Base-by-base conservation (phyloP, 2,888 invertebrate species). In the Griposia aprilina region DNA sequence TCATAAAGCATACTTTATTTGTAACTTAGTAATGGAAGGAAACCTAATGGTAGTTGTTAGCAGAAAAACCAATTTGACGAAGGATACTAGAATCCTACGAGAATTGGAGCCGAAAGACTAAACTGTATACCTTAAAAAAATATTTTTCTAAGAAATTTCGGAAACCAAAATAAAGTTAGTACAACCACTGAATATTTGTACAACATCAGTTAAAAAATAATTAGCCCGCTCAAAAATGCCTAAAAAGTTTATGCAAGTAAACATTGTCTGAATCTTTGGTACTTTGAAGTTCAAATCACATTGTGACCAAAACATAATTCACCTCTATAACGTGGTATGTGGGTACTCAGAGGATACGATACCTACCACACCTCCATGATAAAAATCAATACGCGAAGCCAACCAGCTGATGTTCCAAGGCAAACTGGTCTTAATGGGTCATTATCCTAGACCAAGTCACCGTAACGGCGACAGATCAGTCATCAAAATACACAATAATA, bases 401-500 rank as follows among this genome's bases (percentile, higher is more conserved):
- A 85, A 83, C 89, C 80, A 85, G 77, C 82, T 88, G 88, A 88
- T 87, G 81, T 80, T 83, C 69, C 87, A 89, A 90, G 87, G 85
- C 60, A 78, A 85, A 81, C 85, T 69, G 48, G 73, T 82, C 69
- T 81, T 89, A 83, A 86, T 85, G 65, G 86, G 86, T 83, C 88
- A 89, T 89, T 90, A 88, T 88, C 86, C 87, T 85, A 87, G 83
- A 86, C 74, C 84, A 86, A 81, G 80, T 88, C 87, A 90, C 88
- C 90, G 85, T 88, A 86, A 88, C 86, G 81, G 81, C 74, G 75
- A 80, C 85, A 83, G 68, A 65, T 62, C 81, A 77, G 85, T 85
- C 86, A 88, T 88, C 85, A 82, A 84, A 88, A 86, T 84, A 82
- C 60, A 71, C 83, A 90, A 91, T 91, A 90, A 88, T 85, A 82